Evolutionary conservation across 1,140 invertebrate species (phyloP), one percentile per base, ranked within the genome.

Genomic region (Listronotus oregonensis): DNA sequence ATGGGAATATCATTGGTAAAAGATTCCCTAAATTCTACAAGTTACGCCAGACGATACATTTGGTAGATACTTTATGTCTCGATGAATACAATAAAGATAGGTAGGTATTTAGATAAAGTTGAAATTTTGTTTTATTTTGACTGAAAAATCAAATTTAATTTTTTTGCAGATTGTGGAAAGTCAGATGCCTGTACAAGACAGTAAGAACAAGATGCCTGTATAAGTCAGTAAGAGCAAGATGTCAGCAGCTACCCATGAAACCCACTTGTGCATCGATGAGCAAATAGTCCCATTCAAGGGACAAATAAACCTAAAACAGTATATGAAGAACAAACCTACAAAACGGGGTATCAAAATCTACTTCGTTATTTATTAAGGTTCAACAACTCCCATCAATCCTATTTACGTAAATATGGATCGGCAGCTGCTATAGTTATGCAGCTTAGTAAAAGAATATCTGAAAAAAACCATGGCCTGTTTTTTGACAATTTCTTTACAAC

Each of bases 141-240:
- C 39, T 40, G 7, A 40, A 40, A 40, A 40, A 40, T 40, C 7
- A 7, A 2, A 40, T 40, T 40, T 40, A 2, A 40, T 40, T 40
- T 40, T 12, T 2, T 12, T 40, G 7, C 39, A 40, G 39, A 40
- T 40, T 40, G 39, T 40, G 10, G 10, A 40, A 40, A 40, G 39
- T 40, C 39, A 40, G 39, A 40, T 40, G 10, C 7, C 39, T 40
- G 39, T 40, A 40, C 39, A 7, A 40, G 2, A 3, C 39, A 40
- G 39, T 40, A 40, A 40, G 39, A 40, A 40, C 3, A 40, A 40
- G 39, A 40, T 40, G 39, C 39, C 39, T 40, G 39, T 40, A 40
- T 7, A 7, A 40, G 2, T 40, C 39, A 40, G 39, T 40, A 40
- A 40, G 39, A 40, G 7, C 3, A 40, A 40, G 39, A 40, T 40